Evolutionary conservation across 1,140 invertebrate genomes (phyloP), one percentile per base, ranked within the genome.

Genomic region (Euglossa dilemma): DNA sequence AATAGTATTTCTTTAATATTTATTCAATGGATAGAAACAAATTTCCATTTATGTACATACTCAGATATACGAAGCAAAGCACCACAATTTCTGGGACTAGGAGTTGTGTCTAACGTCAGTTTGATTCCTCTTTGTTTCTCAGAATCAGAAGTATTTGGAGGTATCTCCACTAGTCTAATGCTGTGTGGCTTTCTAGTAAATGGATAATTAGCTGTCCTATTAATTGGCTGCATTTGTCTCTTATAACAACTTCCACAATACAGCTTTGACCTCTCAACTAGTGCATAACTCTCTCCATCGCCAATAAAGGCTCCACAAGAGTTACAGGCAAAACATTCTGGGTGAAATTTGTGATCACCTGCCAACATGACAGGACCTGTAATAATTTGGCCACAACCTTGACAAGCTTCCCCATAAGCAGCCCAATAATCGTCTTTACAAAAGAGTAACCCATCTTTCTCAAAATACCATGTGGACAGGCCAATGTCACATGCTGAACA

Each of bases 361-460:
- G 98, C 98, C 84, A 98, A 96, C 98, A 99, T 99, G 67, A 99
- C 97, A 47, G 98, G 98, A 0, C 98, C 98, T 0, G 98, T 98
- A 89, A 98, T 98, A 76, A 98, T 96, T 92, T 98, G 96, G 75
- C 95, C 95, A 94, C 98, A 99, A 87, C 98, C 96, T 91, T 98
- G 98, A 90, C 98, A 99, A 28, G 96, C 96, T 93, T 98, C 97
- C 1, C 98, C 98, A 93, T 97, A 98, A n/a, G 97, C 96, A 11
- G 96, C 93, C 96, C 97, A 98, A 91, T 98, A 99, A 93, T 99
- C 98, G 87, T 96, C 95, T 91, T 97, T 97, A 90, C 98, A 99
- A 94, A 98, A 98, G 20, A 98, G 94, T 64, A 98, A 91, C 0
- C 98, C 98, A 93, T 98, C 97, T 91, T 98, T 98, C 94, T 99